These are phyloP conservation scores for Episyrphus balteatus DNA, from an alignment of 1,140 invertebrate species.

Conservation along the genomic window DNA sequence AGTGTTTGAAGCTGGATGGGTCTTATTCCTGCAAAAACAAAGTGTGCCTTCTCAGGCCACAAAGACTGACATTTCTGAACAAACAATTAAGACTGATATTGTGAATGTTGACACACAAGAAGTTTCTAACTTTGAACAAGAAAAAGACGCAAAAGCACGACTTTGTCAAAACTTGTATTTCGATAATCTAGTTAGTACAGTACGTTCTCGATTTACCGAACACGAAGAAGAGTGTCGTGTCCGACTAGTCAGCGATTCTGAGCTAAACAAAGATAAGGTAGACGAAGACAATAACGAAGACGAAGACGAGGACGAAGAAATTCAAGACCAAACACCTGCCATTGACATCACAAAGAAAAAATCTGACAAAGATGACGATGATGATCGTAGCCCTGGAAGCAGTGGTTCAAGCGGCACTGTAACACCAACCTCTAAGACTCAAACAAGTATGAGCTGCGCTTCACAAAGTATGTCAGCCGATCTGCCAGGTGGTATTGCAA, in stretches of 20 bases:
- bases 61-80: too few relatives aligned
- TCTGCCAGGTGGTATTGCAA: conserved; percentile 64
- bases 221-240: conserved; percentile 37
- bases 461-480: conserved; percentile 60
- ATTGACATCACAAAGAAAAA: conserved; percentile 30
- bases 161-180: neutral
- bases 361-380: conserved; percentile 37
- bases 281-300: conserved; percentile 23
- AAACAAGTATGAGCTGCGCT: conserved; percentile 36
- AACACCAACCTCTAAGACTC: conserved; percentile 38
- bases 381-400: conserved; percentile 49
- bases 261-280: conserved; percentile 14
- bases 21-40: too few relatives aligned
- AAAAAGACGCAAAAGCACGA: neutral
- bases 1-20: too few relatives aligned
- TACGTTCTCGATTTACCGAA: conserved; percentile 8
- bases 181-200: neutral
- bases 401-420: conserved; percentile 46
- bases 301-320: conserved; percentile 36
- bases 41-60: too few relatives aligned
- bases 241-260: conserved; percentile 11
- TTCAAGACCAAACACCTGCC: conserved; percentile 25
- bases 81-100: too few relatives aligned
- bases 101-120: too few relatives aligned
- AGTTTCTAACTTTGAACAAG: too few relatives aligned